Evolutionary conservation across 1,140 invertebrate species (phyloP).

Genomic region (Papilio xuthus): DNA sequence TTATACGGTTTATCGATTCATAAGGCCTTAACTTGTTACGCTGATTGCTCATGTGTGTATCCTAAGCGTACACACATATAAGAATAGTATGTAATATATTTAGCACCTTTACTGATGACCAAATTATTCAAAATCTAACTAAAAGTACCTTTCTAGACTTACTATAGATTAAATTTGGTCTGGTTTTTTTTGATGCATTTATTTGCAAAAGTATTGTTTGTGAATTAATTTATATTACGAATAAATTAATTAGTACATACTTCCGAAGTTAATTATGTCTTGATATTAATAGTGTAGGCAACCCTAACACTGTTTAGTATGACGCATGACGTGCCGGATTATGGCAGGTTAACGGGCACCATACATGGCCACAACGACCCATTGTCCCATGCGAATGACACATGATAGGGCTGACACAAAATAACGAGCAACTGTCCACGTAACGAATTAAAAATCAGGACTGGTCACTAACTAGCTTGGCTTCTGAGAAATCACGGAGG

Average conservation of each 20-base stretch:
- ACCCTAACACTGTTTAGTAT: constrained; percentile 23
- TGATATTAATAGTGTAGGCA: neutral
- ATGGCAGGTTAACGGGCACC: constrained; percentile 29
- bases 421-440: constrained; percentile 3
- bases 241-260: neutral
- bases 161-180: neutral
- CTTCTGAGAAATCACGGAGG: neutral
- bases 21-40: constrained; percentile 28
- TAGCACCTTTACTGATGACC: neutral
- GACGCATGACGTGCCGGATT: constrained; percentile 32
- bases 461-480: neutral
- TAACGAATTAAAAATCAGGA: constrained; percentile 16
- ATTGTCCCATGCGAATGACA: constrained; percentile 27
- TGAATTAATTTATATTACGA: neutral
- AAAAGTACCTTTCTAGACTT: neutral
- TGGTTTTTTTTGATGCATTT: neutral
- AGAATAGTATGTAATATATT: neutral
- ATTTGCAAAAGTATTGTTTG: neutral
- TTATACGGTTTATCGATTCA: constrained; percentile 38
- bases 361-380: constrained; percentile 31
- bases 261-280: neutral
- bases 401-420: constrained; percentile 26
- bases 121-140: neutral
- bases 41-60: neutral
- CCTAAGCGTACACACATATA: neutral